phyloP scores from a whole-genome alignment of 2,888 invertebrate species.

The Unio pictorum region DNA sequence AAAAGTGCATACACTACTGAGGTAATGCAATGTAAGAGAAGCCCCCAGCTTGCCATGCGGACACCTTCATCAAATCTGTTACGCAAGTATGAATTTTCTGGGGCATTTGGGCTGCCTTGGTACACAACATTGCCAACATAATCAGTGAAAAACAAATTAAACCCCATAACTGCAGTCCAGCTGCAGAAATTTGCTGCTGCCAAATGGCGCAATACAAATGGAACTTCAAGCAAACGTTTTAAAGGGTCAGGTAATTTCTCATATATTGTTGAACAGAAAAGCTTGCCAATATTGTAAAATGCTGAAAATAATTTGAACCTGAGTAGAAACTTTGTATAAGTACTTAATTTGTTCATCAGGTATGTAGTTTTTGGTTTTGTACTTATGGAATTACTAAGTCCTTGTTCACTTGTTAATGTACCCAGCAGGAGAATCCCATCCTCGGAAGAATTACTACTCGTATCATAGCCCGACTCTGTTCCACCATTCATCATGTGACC shows the following conservation, averaged over 20 bases:
- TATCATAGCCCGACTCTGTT: slow-evolving; percentile 62
- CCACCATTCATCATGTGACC: slow-evolving; percentile 15
- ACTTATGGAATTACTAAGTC: not conserved
- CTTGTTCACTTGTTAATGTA: slow-evolving; percentile 7
- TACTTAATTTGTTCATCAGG: not conserved
- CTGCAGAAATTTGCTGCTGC: slow-evolving; percentile 95
- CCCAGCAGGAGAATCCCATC: slow-evolving; percentile 14
- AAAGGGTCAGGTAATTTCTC: slow-evolving; percentile 53
- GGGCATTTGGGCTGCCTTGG: slow-evolving; percentile 82
- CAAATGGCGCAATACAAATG: slow-evolving; percentile 85
- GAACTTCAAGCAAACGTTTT: slow-evolving; percentile 78
- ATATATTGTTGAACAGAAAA: slow-evolving; percentile 36
- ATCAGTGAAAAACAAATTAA: slow-evolving; percentile 96
- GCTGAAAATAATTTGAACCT: slow-evolving; percentile 24
- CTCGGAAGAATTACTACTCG: slow-evolving; percentile 47
- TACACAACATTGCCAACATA: slow-evolving; percentile 94
- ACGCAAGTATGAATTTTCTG: slow-evolving; percentile 63
- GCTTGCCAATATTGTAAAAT: slow-evolving; percentile 20
- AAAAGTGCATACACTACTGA: slow-evolving; percentile 81
- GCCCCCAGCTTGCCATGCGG: slow-evolving; percentile 96
- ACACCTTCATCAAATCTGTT: slow-evolving; percentile 89
- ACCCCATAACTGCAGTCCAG: slow-evolving; percentile 98
- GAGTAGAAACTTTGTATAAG: slow-evolving; percentile 2
- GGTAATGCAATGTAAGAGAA: slow-evolving; percentile 90
- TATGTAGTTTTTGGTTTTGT: not conserved